Percentiles rank a stretch among this genome's conserved stretches.
These are phyloP conservation scores for Eutolmus rufibarbis DNA, from an alignment of 2,888 invertebrate genomes.

Conservation along the genomic window DNA sequence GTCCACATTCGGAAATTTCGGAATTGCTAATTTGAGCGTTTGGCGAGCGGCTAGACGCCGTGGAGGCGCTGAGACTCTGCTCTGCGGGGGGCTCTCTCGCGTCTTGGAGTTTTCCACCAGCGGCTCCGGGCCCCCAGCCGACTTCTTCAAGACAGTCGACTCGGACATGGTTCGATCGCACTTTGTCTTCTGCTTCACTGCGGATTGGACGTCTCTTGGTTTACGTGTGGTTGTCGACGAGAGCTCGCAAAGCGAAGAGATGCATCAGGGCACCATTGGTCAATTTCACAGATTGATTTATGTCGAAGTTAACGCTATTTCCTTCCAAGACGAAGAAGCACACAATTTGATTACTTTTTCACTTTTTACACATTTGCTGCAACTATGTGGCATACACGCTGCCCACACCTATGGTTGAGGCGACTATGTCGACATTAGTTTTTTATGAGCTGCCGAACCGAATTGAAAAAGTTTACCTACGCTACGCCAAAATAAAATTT, in stretches of 20 bases:
- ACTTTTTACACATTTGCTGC: not conserved
- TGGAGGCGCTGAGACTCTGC: conserved; percentile 57
- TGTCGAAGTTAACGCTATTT: not conserved
- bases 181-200: not conserved
- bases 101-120: conserved; percentile 19
- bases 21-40: conserved; percentile 60
- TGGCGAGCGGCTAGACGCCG: conserved; percentile 62
- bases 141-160: not conserved
- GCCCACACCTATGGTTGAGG: not conserved
- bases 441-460: not conserved
- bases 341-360: not conserved
- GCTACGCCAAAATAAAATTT: not conserved
- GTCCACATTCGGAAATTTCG: conserved; percentile 56
- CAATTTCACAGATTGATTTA: not conserved
- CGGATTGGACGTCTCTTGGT: not conserved
- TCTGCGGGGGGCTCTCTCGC: not conserved
- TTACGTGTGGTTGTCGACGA: not conserved
- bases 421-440: not conserved
- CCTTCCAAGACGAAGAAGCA: not conserved
- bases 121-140: not conserved
- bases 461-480: not conserved
- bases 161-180: conserved; percentile 36
- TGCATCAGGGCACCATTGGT: not conserved
- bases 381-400: not conserved
- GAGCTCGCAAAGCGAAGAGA: not conserved